Percentiles rank a stretch among this genome's conserved stretches.
Evolutionary conservation across 2,113 vertebrate species (phyloP).

Genomic region (Cyrtonyx montezumae): DNA sequence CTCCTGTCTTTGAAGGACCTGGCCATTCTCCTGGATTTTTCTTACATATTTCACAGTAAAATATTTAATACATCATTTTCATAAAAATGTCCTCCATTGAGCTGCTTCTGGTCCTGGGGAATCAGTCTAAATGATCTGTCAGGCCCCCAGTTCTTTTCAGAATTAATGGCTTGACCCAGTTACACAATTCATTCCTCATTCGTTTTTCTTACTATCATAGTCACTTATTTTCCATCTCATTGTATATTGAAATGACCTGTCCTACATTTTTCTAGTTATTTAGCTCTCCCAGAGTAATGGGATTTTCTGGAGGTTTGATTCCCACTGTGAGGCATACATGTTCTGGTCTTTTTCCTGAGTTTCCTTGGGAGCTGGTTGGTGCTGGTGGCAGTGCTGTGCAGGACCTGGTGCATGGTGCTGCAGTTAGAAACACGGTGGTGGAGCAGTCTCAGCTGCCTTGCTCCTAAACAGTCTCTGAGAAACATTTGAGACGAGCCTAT

Average conservation of each 20-base stretch:
- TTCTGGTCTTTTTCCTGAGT: not conserved
- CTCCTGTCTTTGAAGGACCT: not conserved
- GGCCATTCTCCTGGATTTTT: not conserved
- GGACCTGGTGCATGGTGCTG: not conserved
- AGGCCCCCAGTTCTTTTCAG: not conserved
- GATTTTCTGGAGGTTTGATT: not conserved
- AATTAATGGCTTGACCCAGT: slow-evolving; percentile 22
- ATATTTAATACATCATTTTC: not conserved
- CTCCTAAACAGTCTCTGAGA: not conserved
- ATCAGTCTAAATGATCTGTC: not conserved
- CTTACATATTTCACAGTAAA: not conserved
- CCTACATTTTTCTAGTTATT: not conserved
- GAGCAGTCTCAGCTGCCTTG: not conserved
- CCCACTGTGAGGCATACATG: not conserved
- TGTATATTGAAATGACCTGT: not conserved
- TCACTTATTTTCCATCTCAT: not conserved
- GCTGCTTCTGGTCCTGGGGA: not conserved
- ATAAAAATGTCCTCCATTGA: not conserved
- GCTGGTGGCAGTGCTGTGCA: not conserved
- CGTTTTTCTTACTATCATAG: not conserved
- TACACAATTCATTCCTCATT: not conserved
- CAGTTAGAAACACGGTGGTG: not conserved
- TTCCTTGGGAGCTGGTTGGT: not conserved
- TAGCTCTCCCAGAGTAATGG: not conserved
- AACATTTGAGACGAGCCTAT: not conserved